Evolutionary conservation across 30 jellyfish, hydroid and myxozoan genomes (phyloP).

Genomic region (Turritopsis rubra): DNA sequence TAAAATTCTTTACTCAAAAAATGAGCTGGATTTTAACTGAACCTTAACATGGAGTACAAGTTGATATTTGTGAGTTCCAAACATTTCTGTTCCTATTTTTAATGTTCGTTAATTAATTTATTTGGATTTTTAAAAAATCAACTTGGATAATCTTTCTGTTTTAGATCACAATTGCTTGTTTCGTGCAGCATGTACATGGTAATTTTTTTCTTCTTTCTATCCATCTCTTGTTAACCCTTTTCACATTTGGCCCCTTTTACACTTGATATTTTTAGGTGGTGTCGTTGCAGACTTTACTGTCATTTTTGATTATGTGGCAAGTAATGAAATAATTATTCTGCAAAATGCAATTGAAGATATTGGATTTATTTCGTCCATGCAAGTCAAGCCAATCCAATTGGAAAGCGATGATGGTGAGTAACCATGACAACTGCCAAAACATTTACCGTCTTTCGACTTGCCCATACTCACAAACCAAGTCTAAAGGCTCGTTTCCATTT

Average conservation of each 20-base stretch:
- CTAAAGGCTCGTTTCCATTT: too few relatives aligned
- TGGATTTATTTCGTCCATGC: slow-evolving; percentile 27
- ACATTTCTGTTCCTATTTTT: too few relatives aligned
- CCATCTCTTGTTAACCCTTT: not conserved
- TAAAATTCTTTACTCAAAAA: not conserved
- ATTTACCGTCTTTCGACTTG: too few relatives aligned
- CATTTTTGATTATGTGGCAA: slow-evolving; percentile 30
- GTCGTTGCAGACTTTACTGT: slow-evolving; percentile 14
- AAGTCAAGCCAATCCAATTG: not conserved
- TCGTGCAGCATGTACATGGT: not conserved
- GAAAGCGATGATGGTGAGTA: slow-evolving; percentile 15
- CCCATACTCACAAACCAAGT: too few relatives aligned
- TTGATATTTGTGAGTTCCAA: too few relatives aligned
- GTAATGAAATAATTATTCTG: slow-evolving; percentile 32
- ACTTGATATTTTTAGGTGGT: not conserved
- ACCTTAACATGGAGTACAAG: too few relatives aligned
- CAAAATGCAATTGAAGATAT: slow-evolving; percentile 46
- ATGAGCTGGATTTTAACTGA: too few relatives aligned
- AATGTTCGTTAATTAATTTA: too few relatives aligned
- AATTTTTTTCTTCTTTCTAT: not conserved
- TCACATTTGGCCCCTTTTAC: not conserved
- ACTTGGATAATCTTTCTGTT: not conserved
- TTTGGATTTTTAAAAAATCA: too few relatives aligned
- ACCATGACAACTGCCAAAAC: too few relatives aligned
- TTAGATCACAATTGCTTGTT: not conserved